These are phyloP conservation scores for Pantherophis vulpinus DNA, from an alignment of 2,797 vertebrate genomes.

Conservation along the genomic window DNA sequence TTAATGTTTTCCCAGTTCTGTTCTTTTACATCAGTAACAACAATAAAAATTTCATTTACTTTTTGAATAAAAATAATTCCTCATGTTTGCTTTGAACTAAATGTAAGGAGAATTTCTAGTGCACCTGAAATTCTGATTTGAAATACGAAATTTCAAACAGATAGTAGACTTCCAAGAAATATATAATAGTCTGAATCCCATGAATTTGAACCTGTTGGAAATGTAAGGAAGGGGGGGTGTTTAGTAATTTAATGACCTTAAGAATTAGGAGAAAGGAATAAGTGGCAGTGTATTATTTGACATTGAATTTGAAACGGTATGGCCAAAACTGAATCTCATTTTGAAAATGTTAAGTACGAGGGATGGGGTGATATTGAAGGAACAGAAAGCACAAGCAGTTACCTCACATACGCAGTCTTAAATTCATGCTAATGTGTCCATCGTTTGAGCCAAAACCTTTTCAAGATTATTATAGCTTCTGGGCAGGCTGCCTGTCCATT, in stretches of 20 bases:
- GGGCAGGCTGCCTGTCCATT: conserved; percentile 67
- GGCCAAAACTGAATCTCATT: conserved; percentile 25
- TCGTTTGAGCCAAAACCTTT: conserved; percentile 66
- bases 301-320: neutral
- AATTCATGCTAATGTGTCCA: conserved; percentile 72
- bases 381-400: conserved; percentile 52
- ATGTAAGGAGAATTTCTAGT: neutral
- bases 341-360: conserved; percentile 7
- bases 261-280: neutral
- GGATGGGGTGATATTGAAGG: neutral
- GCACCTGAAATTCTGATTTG: neutral
- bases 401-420: conserved; percentile 60
- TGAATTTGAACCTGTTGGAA: neutral
- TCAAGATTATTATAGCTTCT: conserved; percentile 67
- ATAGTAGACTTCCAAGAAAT: neutral
- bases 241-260: neutral
- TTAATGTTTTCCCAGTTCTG: neutral
- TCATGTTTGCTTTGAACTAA: neutral
- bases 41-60: neutral
- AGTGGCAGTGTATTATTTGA: neutral
- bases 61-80: neutral
- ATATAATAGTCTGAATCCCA: neutral
- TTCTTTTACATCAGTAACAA: neutral
- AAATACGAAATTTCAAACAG: neutral
- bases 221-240: neutral